Evolutionary conservation across 2,113 vertebrate genomes (phyloP).

Genomic region (Macaca fascicularis): DNA sequence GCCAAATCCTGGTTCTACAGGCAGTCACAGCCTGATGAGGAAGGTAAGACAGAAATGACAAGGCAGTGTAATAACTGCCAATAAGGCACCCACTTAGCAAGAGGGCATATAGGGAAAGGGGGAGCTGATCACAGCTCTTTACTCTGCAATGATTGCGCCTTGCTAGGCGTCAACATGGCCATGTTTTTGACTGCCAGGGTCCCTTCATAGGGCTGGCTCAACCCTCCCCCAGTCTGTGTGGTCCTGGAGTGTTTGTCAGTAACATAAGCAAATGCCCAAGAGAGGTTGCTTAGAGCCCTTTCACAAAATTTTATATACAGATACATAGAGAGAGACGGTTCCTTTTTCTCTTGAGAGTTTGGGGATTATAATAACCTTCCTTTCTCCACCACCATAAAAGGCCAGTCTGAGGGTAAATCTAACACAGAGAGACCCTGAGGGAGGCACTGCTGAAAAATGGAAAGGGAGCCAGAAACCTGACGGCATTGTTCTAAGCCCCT

Average conservation of each 20-base stretch:
- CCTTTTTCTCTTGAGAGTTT: background rate
- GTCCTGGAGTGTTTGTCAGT: background rate
- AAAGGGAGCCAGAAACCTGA: background rate
- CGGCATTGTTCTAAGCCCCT: background rate
- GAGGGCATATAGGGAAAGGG: background rate
- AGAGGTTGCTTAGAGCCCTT: background rate
- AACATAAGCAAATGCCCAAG: background rate
- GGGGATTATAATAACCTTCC: background rate
- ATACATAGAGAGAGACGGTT: background rate
- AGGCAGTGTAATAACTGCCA: background rate
- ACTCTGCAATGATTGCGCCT: background rate
- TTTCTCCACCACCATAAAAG: background rate
- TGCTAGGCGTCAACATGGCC: background rate
- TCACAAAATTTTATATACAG: background rate
- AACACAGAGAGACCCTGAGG: background rate
- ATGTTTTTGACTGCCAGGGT: background rate
- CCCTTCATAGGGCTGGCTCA: background rate
- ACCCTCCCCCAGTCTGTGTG: fast-evolving
- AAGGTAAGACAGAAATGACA: background rate
- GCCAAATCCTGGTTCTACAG: background rate
- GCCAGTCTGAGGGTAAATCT: background rate
- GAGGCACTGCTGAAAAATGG: background rate
- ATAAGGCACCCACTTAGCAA: background rate
- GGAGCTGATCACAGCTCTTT: background rate
- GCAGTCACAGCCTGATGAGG: background rate